A percentile compares a stretch with the other conserved stretches of the same genome.
phyloP scores from a whole-genome alignment of 1,140 invertebrate genomes.

The Cotesia vestalis region DNA sequence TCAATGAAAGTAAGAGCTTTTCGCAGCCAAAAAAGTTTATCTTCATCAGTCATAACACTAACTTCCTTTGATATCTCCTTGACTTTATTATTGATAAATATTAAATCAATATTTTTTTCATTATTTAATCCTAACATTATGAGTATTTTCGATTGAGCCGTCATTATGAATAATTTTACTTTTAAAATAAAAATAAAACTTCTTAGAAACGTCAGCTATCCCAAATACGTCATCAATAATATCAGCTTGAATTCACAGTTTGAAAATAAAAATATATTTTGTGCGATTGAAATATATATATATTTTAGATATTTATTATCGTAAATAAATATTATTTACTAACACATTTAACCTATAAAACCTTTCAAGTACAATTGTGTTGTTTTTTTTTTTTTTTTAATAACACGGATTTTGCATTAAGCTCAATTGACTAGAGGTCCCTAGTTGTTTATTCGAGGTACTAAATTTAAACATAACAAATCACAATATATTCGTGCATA shows the following conservation, averaged over 20 bases:
- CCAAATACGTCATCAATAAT: no score
- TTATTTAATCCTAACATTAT: constrained; percentile 15
- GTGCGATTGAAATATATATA: no score
- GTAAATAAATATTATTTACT: no score
- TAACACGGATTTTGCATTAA: not conserved
- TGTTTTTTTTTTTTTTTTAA: not conserved
- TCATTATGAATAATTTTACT: constrained; percentile 9
- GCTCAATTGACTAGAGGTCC: not conserved
- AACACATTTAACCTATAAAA: no score
- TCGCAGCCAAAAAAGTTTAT: constrained; percentile 79
- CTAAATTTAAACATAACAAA: no score
- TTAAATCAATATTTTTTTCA: constrained; percentile 42
- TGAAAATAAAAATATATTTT: no score
- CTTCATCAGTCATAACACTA: constrained; percentile 60
- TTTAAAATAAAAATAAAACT: no score
- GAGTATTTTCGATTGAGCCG: constrained; percentile 18
- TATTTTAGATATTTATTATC: no score
- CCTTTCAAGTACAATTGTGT: no score
- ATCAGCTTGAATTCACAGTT: no score
- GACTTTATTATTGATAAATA: constrained; percentile 39
- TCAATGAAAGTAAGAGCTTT: constrained; percentile 88
- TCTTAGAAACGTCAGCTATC: no score
- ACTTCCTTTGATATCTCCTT: constrained; percentile 43
- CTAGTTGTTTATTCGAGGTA: not conserved
- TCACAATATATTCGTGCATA: no score